A percentile compares a stretch with the other conserved stretches of the same genome.
phyloP scores from a whole-genome alignment of 2,797 vertebrate species.

The Phrynocephalus forsythii region DNA sequence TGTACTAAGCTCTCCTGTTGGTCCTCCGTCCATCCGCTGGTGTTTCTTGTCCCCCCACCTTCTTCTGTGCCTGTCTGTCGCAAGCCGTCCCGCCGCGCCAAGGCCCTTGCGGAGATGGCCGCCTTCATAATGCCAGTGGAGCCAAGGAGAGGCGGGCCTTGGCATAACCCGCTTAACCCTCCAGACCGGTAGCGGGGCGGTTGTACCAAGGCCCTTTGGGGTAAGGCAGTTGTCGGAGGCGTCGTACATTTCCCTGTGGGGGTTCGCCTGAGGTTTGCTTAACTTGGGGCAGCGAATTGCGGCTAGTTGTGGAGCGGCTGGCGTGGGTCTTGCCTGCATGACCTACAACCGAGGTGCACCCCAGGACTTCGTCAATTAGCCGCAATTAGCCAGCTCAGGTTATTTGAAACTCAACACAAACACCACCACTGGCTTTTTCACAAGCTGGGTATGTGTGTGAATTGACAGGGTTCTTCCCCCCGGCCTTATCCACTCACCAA shows the following conservation, averaged over 20 bases:
- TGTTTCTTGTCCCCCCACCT: slow-evolving; percentile 62
- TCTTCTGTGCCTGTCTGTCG: slow-evolving; percentile 67
- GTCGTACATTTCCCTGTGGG: not conserved
- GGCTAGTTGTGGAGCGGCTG: not conserved
- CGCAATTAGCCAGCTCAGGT: too few species aligned
- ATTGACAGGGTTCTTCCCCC: too few species aligned
- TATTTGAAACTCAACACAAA: too few species aligned
- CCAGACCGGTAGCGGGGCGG: not conserved
- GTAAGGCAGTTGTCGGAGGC: not conserved
- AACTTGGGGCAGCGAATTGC: too few species aligned
- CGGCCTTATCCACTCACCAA: too few species aligned
- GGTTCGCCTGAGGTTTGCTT: too few species aligned
- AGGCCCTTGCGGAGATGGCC: slow-evolving; percentile 14
- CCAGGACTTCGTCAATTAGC: not conserved
- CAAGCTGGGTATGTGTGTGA: too few species aligned
- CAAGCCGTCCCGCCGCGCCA: slow-evolving; percentile 60
- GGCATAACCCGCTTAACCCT: not conserved
- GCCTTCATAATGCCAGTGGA: not conserved
- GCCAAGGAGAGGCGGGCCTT: slow-evolving; percentile 19
- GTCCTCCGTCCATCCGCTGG: slow-evolving; percentile 70
- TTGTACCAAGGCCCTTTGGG: not conserved
- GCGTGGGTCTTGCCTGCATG: too few species aligned
- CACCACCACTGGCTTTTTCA: too few species aligned
- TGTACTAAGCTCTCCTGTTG: slow-evolving; percentile 59
- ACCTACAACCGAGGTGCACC: not conserved